Evolutionary conservation across 2,797 vertebrate species (phyloP).

Genomic region (Mionectes olivaceus): DNA sequence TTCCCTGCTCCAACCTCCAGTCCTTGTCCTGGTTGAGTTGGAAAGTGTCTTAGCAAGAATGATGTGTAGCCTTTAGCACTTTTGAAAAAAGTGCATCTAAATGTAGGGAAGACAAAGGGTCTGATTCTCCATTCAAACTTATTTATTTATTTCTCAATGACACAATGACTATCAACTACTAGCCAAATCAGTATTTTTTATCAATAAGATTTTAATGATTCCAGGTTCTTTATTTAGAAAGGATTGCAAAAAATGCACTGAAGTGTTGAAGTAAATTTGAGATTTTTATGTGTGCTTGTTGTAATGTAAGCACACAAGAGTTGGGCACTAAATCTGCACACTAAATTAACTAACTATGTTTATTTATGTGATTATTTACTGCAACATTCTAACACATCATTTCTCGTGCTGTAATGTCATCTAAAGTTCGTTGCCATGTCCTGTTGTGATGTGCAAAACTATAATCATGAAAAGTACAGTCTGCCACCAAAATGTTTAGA

Average conservation of each 20-base stretch:
- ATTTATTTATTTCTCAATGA: background rate
- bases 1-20: background rate
- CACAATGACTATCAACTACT: background rate
- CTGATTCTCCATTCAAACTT: background rate
- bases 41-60: background rate
- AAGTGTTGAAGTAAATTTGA: accelerated
- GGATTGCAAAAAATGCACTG: background rate
- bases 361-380: background rate
- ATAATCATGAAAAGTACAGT: background rate
- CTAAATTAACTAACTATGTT: background rate
- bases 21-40: background rate
- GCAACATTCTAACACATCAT: background rate
- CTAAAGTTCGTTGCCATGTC: background rate
- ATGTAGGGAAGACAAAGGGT: background rate
- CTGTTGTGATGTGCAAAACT: background rate
- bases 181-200: background rate
- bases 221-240: background rate
- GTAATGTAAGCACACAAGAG: background rate
- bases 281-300: background rate
- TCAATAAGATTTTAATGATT: background rate
- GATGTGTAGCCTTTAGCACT: accelerated
- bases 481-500: background rate
- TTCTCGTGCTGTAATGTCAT: background rate
- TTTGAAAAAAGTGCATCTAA: background rate
- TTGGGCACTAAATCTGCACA: background rate